Conservation (phyloP, 2,113 vertebrate genomes). For the Actenoides lindsayi region DNA sequence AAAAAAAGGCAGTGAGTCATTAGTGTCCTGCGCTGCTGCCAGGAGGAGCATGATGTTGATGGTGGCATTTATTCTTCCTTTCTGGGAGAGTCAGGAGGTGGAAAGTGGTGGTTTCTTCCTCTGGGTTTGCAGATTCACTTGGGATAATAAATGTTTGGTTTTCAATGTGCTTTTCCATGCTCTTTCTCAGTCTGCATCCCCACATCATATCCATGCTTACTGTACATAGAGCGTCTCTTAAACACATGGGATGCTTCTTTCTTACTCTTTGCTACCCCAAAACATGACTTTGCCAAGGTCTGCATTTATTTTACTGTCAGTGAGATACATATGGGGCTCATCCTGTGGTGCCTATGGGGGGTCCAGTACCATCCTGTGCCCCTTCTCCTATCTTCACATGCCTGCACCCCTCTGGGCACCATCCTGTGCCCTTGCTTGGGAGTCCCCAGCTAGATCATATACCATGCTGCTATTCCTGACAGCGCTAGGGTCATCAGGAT, state of each 20-base stretch:
- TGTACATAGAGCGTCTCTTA: rapidly evolving
- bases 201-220: rapidly evolving
- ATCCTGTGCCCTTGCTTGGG: neutral
- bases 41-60: neutral
- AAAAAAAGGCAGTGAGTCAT: neutral
- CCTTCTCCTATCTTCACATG: rapidly evolving
- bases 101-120: neutral
- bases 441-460: neutral
- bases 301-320: neutral
- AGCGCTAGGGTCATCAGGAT: rapidly evolving
- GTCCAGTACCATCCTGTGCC: neutral
- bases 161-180: neutral
- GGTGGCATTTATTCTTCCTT: neutral
- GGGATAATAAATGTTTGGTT: neutral
- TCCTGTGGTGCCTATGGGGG: neutral
- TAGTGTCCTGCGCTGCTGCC: neutral
- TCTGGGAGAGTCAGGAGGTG: neutral
- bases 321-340: neutral
- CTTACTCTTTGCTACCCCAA: neutral
- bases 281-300: neutral
- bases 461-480: rapidly evolving
- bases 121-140: neutral
- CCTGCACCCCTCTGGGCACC: neutral
- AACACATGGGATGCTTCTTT: neutral
- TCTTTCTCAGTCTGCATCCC: neutral